Base-by-base conservation (phyloP, 2,113 vertebrate species). In the Syngnathus floridae region DNA sequence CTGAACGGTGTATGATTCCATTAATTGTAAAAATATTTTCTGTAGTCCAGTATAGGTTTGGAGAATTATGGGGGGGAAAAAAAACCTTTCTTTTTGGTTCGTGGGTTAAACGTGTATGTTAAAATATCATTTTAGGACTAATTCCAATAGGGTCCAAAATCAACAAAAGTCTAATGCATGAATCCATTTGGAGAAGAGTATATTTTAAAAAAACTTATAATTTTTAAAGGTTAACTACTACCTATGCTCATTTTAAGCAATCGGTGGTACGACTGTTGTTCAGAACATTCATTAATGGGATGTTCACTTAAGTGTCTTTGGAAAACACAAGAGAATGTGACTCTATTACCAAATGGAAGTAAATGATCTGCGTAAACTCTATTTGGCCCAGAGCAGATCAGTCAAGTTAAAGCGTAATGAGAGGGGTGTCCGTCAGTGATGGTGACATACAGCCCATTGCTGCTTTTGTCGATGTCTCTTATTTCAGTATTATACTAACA, bases 351-450 rank as follows among this genome's bases (percentile, higher is more conserved):
- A n/a, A 49, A 49, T 19, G 19, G 2, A n/a, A 7, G 7, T 9
- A 49, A 48, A 70, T 26, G 49, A 36, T 52, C n/a, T 66, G 19
- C 65, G 48, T 73, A 19, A 60, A 62, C 54, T 64, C 59, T 64
- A 22, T 77, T 70, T 67, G 65, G 35, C 66, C 51, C 68, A 68
- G 37, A 55, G 38, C 54, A 14, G 19, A 38, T 75, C 26, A 73
- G 72, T 66, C 77, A 74, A 62, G 72, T 76, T 66, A 35, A 37
- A 79, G 61, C 79, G 72, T 26, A 55, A 52, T 74, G 43, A 48
- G 5, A 1, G 62, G 71, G 62, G 68, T 70, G 72, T 45, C 65
- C 45, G 16, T 64, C 64, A 65, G 26, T 41, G 22, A 72, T 69
- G 40, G 35, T 52, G 65, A 58, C 36, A 49, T 43, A 38, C 67